Conservation (phyloP, 2,888 invertebrate species). For the Anoplius nigerrimus region DNA sequence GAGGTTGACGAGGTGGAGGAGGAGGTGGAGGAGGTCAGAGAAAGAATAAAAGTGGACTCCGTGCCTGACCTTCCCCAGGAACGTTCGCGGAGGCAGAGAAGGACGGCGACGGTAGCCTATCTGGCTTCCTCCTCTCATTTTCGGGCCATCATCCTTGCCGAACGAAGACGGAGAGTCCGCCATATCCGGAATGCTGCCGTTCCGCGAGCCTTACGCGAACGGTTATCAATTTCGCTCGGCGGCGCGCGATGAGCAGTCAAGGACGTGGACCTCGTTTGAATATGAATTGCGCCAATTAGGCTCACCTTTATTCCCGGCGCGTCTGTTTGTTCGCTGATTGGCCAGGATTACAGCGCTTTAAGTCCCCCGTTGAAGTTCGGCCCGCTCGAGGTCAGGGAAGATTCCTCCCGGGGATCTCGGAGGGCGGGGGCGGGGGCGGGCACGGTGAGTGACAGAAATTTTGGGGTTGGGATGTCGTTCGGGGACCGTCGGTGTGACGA, state of each 20-base stretch:
- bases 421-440: slow-evolving; percentile 43
- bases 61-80: slow-evolving; percentile 41
- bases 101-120: too few species aligned
- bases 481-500: too few species aligned
- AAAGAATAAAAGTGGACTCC: slow-evolving; percentile 33
- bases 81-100: slow-evolving; percentile 14
- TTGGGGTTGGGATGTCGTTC: too few species aligned
- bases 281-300: slow-evolving; percentile 72
- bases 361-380: slow-evolving; percentile 44
- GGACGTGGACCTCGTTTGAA: slow-evolving; percentile 70
- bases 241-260: slow-evolving; percentile 58
- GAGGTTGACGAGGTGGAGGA: too few species aligned
- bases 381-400: slow-evolving; percentile 53
- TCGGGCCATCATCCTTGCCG: too few species aligned
- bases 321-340: slow-evolving; percentile 72
- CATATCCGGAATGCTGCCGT: slow-evolving; percentile 40
- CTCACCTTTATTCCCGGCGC: slow-evolving; percentile 70
- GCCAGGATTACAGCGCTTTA: slow-evolving; percentile 61
- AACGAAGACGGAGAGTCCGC: background rate
- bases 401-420: slow-evolving; percentile 39
- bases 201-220: slow-evolving; percentile 41
- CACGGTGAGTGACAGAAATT: background rate
- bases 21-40: too few species aligned
- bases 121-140: too few species aligned
- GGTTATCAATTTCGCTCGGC: slow-evolving; percentile 54